Evolutionary conservation across 1,140 invertebrate genomes (phyloP).

Genomic region (Tetramorium alpestre): DNA sequence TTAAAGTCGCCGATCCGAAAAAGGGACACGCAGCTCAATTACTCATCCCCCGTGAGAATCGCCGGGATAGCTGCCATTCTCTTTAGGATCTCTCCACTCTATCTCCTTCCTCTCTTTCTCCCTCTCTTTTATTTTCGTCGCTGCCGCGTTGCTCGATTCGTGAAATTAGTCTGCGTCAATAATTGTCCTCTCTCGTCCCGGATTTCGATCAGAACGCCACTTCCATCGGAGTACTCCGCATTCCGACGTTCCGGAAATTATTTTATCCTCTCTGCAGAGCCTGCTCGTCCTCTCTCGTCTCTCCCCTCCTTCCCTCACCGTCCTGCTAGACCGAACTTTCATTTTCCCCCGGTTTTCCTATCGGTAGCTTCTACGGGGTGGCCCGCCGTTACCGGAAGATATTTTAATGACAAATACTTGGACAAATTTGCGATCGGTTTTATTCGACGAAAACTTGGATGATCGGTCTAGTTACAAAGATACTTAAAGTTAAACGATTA

Average conservation of each 20-base stretch:
- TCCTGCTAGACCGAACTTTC: slow-evolving; percentile 38
- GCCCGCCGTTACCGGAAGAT: slow-evolving; percentile 18
- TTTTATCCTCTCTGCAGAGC: slow-evolving; percentile 65
- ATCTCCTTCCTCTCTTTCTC: slow-evolving; percentile 13
- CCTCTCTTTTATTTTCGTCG: slow-evolving; percentile 48
- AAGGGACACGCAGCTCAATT: slow-evolving; percentile 42
- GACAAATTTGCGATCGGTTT: slow-evolving; percentile 21
- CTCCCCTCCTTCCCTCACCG: background rate
- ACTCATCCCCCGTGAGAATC: slow-evolving; percentile 32
- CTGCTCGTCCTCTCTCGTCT: slow-evolving; percentile 19
- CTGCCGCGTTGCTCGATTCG: slow-evolving; percentile 51
- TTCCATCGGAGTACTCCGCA: slow-evolving; percentile 64
- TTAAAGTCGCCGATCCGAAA: slow-evolving; percentile 27
- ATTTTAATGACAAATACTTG: slow-evolving; percentile 51
- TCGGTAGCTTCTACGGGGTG: slow-evolving; percentile 42
- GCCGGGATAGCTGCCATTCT: slow-evolving; percentile 34
- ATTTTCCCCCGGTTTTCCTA: slow-evolving; percentile 50
- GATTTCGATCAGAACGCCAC: slow-evolving; percentile 65
- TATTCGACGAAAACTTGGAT: background rate
- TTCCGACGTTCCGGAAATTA: slow-evolving; percentile 74
- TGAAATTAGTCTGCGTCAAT: slow-evolving; percentile 69
- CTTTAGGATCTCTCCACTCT: slow-evolving; percentile 29
- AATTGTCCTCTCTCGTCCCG: slow-evolving; percentile 67
- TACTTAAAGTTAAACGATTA: slow-evolving; percentile 8
- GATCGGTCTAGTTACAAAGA: background rate